Percentiles rank a stretch among this genome's conserved stretches.
Conservation (phyloP, 2,797 vertebrate genomes). For the Tauraco hartlaubi region DNA sequence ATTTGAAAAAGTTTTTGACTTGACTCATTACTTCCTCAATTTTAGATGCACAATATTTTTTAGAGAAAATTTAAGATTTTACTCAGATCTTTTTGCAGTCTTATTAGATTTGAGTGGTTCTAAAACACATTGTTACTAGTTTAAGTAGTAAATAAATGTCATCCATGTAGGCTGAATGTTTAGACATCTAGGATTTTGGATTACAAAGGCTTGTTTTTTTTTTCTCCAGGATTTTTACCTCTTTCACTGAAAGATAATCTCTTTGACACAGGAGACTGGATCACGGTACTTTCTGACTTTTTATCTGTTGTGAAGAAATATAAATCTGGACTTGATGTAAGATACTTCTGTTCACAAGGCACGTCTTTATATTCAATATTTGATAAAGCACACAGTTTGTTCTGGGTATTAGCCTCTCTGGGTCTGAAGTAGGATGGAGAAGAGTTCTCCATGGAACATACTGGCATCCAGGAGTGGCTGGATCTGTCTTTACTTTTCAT, state of each 20-base stretch:
- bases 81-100: not conserved
- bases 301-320: slow-evolving; percentile 72
- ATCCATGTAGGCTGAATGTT: not conserved
- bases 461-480: not conserved
- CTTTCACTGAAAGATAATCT: slow-evolving; percentile 79
- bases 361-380: not conserved
- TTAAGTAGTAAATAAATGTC: not conserved
- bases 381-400: slow-evolving; percentile 8
- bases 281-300: slow-evolving; percentile 29
- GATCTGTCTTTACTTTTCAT: slow-evolving; percentile 17
- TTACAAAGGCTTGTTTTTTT: not conserved
- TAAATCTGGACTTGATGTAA: slow-evolving; percentile 66
- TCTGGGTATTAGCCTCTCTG: slow-evolving; percentile 66
- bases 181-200: not conserved
- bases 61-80: not conserved
- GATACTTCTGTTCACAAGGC: not conserved
- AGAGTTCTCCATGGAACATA: slow-evolving; percentile 32
- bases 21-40: not conserved
- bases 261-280: slow-evolving; percentile 80
- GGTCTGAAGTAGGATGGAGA: slow-evolving; percentile 69
- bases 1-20: not conserved
- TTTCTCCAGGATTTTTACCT: slow-evolving; percentile 43
- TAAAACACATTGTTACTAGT: not conserved
- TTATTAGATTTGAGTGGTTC: not conserved
- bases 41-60: not conserved